Base-by-base conservation (phyloP, 2,888 invertebrate species). In the Heliconius ismenius region DNA sequence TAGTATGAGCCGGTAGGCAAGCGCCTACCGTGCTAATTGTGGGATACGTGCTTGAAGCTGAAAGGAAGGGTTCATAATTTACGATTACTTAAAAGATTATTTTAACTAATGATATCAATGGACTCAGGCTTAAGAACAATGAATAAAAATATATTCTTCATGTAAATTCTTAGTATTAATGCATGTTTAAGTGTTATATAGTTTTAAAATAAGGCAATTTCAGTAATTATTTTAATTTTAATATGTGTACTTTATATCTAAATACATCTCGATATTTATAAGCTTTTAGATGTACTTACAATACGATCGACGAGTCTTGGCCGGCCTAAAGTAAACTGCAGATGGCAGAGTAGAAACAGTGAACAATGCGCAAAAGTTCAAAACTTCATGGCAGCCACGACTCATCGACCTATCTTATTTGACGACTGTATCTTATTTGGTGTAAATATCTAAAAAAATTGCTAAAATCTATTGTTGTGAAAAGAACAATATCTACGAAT, bases 361-460 rank as follows among this genome's bases (percentile, higher is more conserved):
- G 21, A 49, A 54, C 21, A 2, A 54, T 54, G 18, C 0, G 18
- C 21, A 54, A 54, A n/a, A 58, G 9, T 58, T 58, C n/a, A 58
- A n/a, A 11, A 58, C n/a, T 58, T 58, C 3, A 58, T 21, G n/a
- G 58, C 58, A n/a, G 58, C n/a, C 58, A 58, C 58, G 21, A 58
- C 58, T 58, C 7, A 4, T 58, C 58, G n/a, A 58, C 21, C 36
- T 39, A 39, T 32, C 58, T 36, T 36, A 11, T 36, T 70, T 9
- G 32, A 49, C 32, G 70, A 70, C 49, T 7, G 18, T 39, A 39
- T 58, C 70, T 36, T 58, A 11, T 36, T 70, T 9, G 32, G 36
- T 70, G 70, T 70, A 70, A 36, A 70, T 70, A 70, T n/a, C 24
- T 58, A 15, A 58, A n/a, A 54, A 49, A 58, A 15, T 13, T 67